A percentile compares a stretch with the other conserved stretches of the same genome.
Evolutionary conservation across 2,888 invertebrate genomes (phyloP).

Genomic region (Branchellion lobata): DNA sequence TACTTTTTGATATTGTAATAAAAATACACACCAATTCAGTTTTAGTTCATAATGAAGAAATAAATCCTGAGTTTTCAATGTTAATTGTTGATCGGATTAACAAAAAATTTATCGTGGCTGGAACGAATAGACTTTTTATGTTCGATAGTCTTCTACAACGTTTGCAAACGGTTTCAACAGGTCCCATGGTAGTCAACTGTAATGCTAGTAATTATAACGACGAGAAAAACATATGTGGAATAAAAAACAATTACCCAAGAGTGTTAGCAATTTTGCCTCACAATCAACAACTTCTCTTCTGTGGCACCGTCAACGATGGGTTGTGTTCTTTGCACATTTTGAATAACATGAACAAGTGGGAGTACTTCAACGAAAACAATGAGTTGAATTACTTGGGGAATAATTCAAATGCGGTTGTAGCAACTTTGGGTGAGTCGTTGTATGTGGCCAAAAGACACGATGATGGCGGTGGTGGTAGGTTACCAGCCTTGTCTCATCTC

Average conservation of each 20-base stretch:
- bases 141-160: slow-evolving; percentile 49
- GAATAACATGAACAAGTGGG: slow-evolving; percentile 46
- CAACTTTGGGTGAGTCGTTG: slow-evolving; percentile 31
- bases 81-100: neutral
- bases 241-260: slow-evolving; percentile 51
- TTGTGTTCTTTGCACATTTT: slow-evolving; percentile 52
- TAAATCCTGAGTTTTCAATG: neutral
- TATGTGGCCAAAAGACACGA: slow-evolving; percentile 54
- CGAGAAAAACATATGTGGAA: neutral
- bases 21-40: neutral
- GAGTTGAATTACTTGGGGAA: slow-evolving; percentile 48
- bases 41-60: slow-evolving; percentile 29
- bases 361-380: slow-evolving; percentile 39
- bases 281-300: slow-evolving; percentile 51
- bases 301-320: slow-evolving; percentile 53
- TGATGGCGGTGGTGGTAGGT: slow-evolving; percentile 8
- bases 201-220: neutral
- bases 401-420: slow-evolving; percentile 15
- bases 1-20: neutral
- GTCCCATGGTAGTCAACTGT: slow-evolving; percentile 38
- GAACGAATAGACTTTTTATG: slow-evolving; percentile 51
- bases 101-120: slow-evolving; percentile 50
- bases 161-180: slow-evolving; percentile 32
- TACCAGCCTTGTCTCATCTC: slow-evolving; percentile 8
- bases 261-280: slow-evolving; percentile 51